Base-by-base conservation (phyloP, 2,888 invertebrate genomes). In the Cheilosia vulpina region DNA sequence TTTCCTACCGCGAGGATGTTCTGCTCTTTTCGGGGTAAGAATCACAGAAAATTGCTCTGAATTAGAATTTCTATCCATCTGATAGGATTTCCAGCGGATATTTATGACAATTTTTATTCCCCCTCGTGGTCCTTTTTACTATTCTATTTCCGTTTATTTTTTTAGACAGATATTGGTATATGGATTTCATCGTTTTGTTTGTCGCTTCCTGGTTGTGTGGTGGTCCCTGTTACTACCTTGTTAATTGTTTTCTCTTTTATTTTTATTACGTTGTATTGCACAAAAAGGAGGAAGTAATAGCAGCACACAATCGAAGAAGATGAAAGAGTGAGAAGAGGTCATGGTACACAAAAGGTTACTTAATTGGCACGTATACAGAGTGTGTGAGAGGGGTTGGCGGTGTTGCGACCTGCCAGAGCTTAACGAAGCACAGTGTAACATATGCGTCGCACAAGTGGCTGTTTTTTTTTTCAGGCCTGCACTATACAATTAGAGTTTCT, bases 311-410 rank as follows among this genome's bases (percentile, higher is more conserved):
- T 76, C 66, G 55, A 72, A 72, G 57, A 52, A 53, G 53, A 65
- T 17, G 41, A 63, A 27, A 53, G n/a, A 27, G 43, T 19, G 34
- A 55, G 62, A 68, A 52, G 43, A 77, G 81, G 76, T 85, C 76
- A 81, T 77, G 77, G 63, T 52, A 68, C 19, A 77, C 85, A 85
- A 85, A 85, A 85, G 85, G 85, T 81, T 85, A 81, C 76, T 76
- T 81, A 85, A 85, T 85, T 85, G 85, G 81, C 76, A 81, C 66
- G 31, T 41, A 43, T 31, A n/a, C 34, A 38, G 21, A 21, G 19
- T 41, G 53, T 34, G 38, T 52, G 34, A 7, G 50, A 34, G 63
- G 63, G 47, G 50, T 34, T 24, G 38, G 45, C 21, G 60, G 34
- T 24, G 50, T 68, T 4, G 27, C 52, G 34, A 62, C 55, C 75